Conservation (phyloP, 2,797 vertebrate species). For the Sternotherus odoratus region DNA sequence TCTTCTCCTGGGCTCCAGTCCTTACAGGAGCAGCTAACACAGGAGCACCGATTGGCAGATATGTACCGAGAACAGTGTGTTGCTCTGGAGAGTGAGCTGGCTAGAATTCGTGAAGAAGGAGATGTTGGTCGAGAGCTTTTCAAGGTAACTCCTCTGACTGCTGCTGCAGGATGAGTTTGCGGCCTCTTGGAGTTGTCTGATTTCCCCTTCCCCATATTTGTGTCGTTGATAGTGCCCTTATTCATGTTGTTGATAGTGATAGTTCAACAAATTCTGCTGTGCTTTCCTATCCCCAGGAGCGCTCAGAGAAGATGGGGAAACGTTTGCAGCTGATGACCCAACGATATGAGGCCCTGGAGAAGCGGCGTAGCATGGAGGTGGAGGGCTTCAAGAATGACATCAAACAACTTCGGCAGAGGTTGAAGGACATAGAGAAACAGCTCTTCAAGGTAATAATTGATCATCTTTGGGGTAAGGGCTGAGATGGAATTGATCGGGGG, state of each 20-base stretch:
- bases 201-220: neutral
- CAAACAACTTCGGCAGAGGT: conserved; percentile 90
- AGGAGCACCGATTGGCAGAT: conserved; percentile 88
- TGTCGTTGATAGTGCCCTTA: too few species aligned
- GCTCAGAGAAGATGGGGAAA: conserved; percentile 91
- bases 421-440: conserved; percentile 93
- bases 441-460: conserved; percentile 88
- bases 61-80: conserved; percentile 97
- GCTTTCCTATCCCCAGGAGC: conserved; percentile 84
- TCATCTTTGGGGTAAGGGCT: neutral
- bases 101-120: conserved; percentile 90
- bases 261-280: neutral
- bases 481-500: neutral
- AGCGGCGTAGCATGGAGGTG: conserved; percentile 90
- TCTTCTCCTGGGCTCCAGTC: conserved; percentile 73
- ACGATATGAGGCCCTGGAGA: conserved; percentile 93
- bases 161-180: neutral
- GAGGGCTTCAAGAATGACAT: conserved; percentile 96
- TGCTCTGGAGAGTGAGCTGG: conserved; percentile 90
- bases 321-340: conserved; percentile 93
- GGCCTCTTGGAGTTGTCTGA: neutral
- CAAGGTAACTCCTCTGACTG: conserved; percentile 81
- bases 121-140: conserved; percentile 91
- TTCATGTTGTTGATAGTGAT: too few species aligned
- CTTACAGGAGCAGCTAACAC: conserved; percentile 89